phyloP scores from a whole-genome alignment of 2,888 invertebrate species.

The Dynastes maya region DNA sequence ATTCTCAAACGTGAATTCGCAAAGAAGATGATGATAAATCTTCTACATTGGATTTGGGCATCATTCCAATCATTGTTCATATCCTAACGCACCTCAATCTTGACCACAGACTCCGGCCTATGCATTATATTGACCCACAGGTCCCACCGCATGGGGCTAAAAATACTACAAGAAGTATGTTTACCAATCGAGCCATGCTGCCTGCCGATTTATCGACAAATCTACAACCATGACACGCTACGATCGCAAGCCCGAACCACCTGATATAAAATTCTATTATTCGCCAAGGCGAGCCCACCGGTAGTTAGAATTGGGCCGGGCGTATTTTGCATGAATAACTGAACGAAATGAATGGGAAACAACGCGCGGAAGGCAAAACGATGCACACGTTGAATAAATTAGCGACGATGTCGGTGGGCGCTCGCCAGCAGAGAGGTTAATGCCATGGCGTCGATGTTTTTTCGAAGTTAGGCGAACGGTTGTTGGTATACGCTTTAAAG shows the following conservation, averaged over 20 bases:
- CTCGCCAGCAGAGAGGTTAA: too few species aligned
- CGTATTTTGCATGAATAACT: constrained; percentile 27
- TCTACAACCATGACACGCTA: neutral
- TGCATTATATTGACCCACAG: too few species aligned
- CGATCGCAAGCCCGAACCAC: neutral
- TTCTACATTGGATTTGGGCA: too few species aligned
- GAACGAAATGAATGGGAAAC: neutral
- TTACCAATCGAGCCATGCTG: neutral
- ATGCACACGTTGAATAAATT: constrained; percentile 5
- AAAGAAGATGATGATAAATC: too few species aligned
- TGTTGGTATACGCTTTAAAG: too few species aligned
- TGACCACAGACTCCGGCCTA: too few species aligned
- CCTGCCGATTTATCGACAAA: neutral
- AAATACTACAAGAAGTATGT: neutral
- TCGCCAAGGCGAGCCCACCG: neutral
- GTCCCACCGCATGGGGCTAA: neutral
- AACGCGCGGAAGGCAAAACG: neutral
- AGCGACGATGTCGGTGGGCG: neutral
- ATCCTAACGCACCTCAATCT: too few species aligned
- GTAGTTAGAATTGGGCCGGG: neutral
- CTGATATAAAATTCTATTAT: constrained; percentile 36
- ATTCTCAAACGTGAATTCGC: too few species aligned
- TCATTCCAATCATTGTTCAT: too few species aligned
- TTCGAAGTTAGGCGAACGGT: too few species aligned
- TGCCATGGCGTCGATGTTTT: too few species aligned